phyloP scores from a whole-genome alignment of 1,140 invertebrate genomes.

The Pteromalus puparum region DNA sequence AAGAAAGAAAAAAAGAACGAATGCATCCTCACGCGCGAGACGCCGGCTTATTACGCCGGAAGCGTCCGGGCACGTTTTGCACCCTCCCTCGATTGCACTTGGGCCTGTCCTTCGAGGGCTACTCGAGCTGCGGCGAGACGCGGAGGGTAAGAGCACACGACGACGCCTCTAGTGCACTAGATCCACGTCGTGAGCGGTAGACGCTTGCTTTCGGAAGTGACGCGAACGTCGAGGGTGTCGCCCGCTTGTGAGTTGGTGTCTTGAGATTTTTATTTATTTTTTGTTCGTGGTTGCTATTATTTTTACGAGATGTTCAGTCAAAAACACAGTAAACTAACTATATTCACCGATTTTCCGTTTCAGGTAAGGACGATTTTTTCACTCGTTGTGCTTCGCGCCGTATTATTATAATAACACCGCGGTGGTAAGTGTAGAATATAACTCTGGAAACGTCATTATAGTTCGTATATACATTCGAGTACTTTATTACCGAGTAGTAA shows the following conservation, averaged over 20 bases:
- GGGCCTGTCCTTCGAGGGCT: not conserved
- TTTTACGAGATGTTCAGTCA: too few species aligned
- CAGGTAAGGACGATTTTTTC: too few species aligned
- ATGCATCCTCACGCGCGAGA: not conserved
- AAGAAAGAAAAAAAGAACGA: conserved; percentile 6
- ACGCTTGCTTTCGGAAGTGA: not conserved
- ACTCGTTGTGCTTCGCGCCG: too few species aligned
- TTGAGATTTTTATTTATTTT: not conserved
- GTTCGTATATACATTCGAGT: not conserved
- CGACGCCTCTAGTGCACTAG: conserved; percentile 16
- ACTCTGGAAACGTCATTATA: not conserved
- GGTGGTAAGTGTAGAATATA: too few species aligned
- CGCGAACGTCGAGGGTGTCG: not conserved
- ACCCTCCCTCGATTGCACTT: conserved; percentile 27
- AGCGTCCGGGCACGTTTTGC: conserved; percentile 15
- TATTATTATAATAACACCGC: too few species aligned
- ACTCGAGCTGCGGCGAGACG: conserved; percentile 9
- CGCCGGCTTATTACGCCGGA: not conserved
- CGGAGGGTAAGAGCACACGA: not conserved
- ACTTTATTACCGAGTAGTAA: not conserved
- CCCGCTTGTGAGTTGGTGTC: not conserved
- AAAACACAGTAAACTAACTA: too few species aligned
- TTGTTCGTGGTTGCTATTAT: not conserved
- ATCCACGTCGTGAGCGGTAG: not conserved
- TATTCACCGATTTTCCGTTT: too few species aligned